Conservation (phyloP, 2,797 vertebrate genomes). For the Tarsius wallacei region DNA sequence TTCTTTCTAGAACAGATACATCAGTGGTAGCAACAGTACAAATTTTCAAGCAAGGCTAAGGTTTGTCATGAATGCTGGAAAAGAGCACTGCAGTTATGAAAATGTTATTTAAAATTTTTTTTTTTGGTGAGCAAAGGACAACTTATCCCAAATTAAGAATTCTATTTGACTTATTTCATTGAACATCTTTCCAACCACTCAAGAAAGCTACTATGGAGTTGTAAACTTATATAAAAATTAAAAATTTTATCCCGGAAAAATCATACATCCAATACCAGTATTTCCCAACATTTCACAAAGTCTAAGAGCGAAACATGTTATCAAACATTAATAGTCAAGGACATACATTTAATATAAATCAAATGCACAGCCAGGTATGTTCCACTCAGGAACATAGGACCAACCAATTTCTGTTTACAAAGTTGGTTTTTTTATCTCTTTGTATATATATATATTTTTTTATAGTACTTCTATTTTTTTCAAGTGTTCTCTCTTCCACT, state of each 20-base stretch:
- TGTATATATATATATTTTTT: background rate
- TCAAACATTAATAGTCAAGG: background rate
- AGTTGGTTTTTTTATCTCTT: conserved; percentile 29
- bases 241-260: conserved; percentile 32
- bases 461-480: background rate
- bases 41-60: conserved; percentile 50
- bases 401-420: conserved; percentile 31
- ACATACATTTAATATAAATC: conserved; percentile 39
- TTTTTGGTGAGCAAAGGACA: background rate
- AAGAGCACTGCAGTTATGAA: conserved; percentile 32
- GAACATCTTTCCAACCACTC: background rate
- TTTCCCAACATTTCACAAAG: conserved; percentile 40
- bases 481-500: background rate
- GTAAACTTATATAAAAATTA: conserved; percentile 29
- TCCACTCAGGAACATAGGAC: background rate
- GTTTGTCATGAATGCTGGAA: background rate
- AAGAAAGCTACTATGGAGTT: background rate
- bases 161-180: background rate
- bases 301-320: background rate
- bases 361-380: background rate
- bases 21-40: conserved; percentile 57
- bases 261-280: background rate
- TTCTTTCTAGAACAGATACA: conserved; percentile 72
- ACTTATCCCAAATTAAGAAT: conserved; percentile 11
- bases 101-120: background rate